Evolutionary conservation across 1,140 invertebrate genomes (phyloP).

Genomic region (Polyergus mexicanus): DNA sequence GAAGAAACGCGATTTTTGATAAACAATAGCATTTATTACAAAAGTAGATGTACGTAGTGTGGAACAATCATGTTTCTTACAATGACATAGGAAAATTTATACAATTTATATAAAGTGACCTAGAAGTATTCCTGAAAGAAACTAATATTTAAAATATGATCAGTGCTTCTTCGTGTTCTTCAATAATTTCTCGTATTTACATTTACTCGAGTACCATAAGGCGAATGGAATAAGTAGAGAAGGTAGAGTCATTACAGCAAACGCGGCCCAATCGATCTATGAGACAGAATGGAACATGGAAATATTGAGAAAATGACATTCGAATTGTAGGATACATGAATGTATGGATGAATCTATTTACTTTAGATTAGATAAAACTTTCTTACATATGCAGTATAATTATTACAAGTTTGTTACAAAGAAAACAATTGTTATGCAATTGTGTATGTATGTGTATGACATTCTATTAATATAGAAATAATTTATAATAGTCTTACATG

Average conservation of each 20-base stretch:
- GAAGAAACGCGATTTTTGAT: constrained; percentile 70
- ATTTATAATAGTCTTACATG: constrained; percentile 1
- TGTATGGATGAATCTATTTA: background rate
- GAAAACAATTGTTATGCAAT: background rate
- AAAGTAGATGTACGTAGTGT: constrained; percentile 78
- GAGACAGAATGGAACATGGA: background rate
- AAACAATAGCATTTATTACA: constrained; percentile 84
- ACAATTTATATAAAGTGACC: constrained; percentile 44
- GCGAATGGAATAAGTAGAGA: constrained; percentile 97
- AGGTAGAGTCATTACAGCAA: constrained; percentile 98
- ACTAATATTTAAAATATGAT: constrained; percentile 56
- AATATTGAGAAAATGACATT: background rate
- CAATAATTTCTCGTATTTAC: constrained; percentile 95
- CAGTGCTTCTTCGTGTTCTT: constrained; percentile 84
- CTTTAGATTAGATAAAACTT: background rate
- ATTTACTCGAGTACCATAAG: constrained; percentile 97
- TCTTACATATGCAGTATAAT: background rate
- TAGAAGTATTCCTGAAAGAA: constrained; percentile 57
- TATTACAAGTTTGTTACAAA: constrained; percentile 4
- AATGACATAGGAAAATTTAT: constrained; percentile 75
- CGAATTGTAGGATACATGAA: background rate
- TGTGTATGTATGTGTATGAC: background rate
- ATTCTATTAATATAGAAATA: background rate
- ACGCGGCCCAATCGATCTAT: constrained; percentile 97
- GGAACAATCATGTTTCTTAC: constrained; percentile 80